These are phyloP conservation scores for Nemotelus pantherinus DNA, from an alignment of 2,888 invertebrate genomes.

Conservation along the genomic window DNA sequence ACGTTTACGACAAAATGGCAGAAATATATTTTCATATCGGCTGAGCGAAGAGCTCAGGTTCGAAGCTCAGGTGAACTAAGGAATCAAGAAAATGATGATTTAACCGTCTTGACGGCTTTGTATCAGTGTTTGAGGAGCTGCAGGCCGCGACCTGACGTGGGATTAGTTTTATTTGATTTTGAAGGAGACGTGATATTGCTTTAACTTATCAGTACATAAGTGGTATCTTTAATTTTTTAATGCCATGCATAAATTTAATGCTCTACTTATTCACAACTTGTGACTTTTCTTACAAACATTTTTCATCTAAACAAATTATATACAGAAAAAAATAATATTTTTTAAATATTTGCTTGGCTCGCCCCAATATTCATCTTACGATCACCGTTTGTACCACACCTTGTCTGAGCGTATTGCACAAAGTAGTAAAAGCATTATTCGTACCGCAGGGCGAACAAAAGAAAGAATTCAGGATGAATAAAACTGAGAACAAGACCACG, in stretches of 20 bases:
- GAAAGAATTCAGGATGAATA: slow-evolving; percentile 44
- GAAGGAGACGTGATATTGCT: too few relatives aligned
- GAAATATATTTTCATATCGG: slow-evolving; percentile 51
- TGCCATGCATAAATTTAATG: too few relatives aligned
- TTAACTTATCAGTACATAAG: too few relatives aligned
- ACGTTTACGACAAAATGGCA: slow-evolving; percentile 51
- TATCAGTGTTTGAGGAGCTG: slow-evolving; percentile 1
- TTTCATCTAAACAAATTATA: too few relatives aligned
- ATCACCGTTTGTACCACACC: slow-evolving; percentile 34
- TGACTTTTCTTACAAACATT: too few relatives aligned
- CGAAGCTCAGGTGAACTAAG: slow-evolving; percentile 29
- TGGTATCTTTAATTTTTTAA: too few relatives aligned
- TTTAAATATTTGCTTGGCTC: not conserved
- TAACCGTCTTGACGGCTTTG: not conserved
- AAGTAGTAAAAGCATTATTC: slow-evolving; percentile 31
- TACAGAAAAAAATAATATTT: too few relatives aligned
- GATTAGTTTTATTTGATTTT: too few relatives aligned
- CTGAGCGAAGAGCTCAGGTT: slow-evolving; percentile 28
- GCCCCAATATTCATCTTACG: slow-evolving; percentile 7
- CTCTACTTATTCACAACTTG: too few relatives aligned
- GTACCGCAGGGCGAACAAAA: slow-evolving; percentile 45
- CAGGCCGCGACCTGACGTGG: not conserved
- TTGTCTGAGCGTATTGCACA: slow-evolving; percentile 1
- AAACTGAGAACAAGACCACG: slow-evolving; percentile 37
- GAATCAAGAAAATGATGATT: slow-evolving; percentile 7